These are phyloP conservation scores for Dromococcyx pavoninus DNA, from an alignment of 2,797 vertebrate species.

Conservation along the genomic window DNA sequence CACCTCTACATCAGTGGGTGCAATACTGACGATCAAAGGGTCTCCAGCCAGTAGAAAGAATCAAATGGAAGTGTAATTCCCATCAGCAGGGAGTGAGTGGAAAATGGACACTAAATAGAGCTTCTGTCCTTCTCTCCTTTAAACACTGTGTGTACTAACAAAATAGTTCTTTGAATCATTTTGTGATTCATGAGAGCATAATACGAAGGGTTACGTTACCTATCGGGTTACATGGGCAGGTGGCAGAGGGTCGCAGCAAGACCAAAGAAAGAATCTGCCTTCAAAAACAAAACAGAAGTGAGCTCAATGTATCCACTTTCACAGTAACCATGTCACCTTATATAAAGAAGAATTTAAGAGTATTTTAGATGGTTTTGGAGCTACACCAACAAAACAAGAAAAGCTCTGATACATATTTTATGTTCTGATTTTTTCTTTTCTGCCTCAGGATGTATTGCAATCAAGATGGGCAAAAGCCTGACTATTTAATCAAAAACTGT, in stretches of 20 bases:
- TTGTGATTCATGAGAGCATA: constrained; percentile 2
- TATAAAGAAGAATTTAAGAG: neutral
- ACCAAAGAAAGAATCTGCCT: neutral
- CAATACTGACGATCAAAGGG: neutral
- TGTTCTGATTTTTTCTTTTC: neutral
- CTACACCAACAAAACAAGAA: neutral
- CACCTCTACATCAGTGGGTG: neutral
- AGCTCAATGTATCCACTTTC: neutral
- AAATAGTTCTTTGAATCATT: constrained; percentile 30
- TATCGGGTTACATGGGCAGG: neutral
- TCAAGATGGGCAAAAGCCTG: neutral
- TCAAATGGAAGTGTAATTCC: neutral
- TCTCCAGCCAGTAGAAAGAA: neutral
- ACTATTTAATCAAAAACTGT: neutral
- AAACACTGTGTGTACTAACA: neutral
- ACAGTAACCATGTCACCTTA: neutral
- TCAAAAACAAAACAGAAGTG: neutral
- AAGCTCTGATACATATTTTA: neutral
- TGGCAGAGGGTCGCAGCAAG: neutral
- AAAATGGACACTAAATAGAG: neutral
- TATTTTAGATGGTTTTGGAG: neutral
- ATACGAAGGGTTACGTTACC: neutral
- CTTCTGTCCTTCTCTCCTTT: neutral
- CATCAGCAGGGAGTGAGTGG: neutral
- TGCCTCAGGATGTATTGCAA: neutral